phyloP scores from a whole-genome alignment of 2,113 vertebrate species.

The Dicaeum eximium region DNA sequence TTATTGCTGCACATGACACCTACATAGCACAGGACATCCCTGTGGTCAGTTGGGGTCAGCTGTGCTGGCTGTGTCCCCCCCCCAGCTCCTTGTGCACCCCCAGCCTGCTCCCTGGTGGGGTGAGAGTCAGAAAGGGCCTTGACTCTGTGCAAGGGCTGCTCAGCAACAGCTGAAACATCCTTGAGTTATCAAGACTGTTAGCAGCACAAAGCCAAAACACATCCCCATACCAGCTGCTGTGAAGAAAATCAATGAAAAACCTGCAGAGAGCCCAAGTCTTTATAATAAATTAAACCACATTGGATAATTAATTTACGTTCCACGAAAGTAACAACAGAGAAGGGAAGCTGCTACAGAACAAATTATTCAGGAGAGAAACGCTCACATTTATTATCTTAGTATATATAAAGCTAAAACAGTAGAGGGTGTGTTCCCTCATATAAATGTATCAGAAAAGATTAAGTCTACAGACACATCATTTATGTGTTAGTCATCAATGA shows the following conservation, averaged over 20 bases:
- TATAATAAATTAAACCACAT: background rate
- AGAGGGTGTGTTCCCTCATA: background rate
- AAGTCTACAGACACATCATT: background rate
- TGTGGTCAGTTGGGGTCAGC: background rate
- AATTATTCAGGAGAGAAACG: background rate
- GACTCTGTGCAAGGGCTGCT: background rate
- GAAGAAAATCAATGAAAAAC: background rate
- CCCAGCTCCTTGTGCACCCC: background rate
- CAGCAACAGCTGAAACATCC: background rate
- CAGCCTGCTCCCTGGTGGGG: rapidly evolving
- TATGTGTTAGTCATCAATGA: background rate
- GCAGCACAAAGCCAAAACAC: background rate
- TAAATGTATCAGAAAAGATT: background rate
- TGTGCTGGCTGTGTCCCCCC: background rate
- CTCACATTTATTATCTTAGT: background rate
- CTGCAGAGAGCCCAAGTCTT: background rate
- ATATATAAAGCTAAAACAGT: background rate
- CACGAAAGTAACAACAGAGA: background rate
- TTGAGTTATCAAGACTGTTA: background rate
- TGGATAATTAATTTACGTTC: background rate
- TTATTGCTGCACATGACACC: background rate
- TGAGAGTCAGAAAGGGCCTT: background rate
- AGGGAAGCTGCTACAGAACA: background rate
- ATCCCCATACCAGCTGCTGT: background rate
- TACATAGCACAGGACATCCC: rapidly evolving